Conservation (phyloP, 2,888 invertebrate genomes). For the Falcaria lacertinaria region DNA sequence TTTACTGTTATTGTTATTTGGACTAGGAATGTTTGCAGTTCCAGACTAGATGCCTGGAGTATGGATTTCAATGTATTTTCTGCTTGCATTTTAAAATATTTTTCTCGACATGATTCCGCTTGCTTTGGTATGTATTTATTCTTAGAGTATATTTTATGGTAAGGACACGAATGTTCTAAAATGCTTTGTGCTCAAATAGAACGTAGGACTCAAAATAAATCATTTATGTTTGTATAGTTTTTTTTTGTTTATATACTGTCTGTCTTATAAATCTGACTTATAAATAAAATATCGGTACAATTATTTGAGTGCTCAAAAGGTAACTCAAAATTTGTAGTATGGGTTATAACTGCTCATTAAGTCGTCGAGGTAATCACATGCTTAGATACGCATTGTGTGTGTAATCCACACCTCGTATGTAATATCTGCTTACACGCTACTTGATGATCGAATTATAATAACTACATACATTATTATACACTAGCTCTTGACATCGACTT, state of each 20-base stretch:
- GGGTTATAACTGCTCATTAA: constrained; percentile 26
- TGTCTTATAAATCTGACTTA: too few species aligned
- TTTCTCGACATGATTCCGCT: too few species aligned
- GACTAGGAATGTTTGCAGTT: constrained; percentile 28
- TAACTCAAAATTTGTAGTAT: too few species aligned
- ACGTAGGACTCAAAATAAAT: too few species aligned
- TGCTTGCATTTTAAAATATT: constrained; percentile 22
- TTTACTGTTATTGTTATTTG: constrained; percentile 43
- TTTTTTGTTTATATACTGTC: background rate
- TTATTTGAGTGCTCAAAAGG: too few species aligned
- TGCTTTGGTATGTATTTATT: too few species aligned
- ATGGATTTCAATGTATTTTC: constrained; percentile 30
- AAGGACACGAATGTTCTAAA: background rate
- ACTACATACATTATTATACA: constrained; percentile 25
- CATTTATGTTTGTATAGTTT: background rate
- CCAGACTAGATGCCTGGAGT: constrained; percentile 22
- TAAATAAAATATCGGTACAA: too few species aligned
- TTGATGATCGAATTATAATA: constrained; percentile 11
- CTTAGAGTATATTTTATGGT: too few species aligned
- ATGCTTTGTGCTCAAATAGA: background rate
- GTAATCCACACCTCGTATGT: constrained; percentile 26
- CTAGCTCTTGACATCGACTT: too few species aligned
- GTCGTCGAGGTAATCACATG: constrained; percentile 19
- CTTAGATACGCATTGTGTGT: constrained; percentile 23
- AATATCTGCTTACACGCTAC: constrained; percentile 16